These are phyloP conservation scores for Alloscopus bannaensis DNA, from an alignment of 2,888 invertebrate genomes.

Conservation along the genomic window DNA sequence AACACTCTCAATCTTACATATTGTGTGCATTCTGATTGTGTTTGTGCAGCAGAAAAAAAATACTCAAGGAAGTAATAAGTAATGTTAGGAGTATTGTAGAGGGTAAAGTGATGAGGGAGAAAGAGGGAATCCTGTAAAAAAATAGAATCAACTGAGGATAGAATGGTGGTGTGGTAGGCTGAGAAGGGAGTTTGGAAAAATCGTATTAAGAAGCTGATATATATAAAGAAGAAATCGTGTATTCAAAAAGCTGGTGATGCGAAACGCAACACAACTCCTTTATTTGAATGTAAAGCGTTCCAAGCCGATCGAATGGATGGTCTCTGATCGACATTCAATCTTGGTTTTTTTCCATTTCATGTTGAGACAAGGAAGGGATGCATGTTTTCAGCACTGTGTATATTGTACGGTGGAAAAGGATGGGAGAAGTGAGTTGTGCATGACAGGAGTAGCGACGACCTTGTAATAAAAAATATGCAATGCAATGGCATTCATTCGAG, in stretches of 20 bases:
- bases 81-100: slow-evolving; percentile 1
- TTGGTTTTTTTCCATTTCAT: too few species aligned
- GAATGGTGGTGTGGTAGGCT: slow-evolving; percentile 9
- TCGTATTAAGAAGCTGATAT: slow-evolving; percentile 46
- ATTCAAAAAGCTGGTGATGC: slow-evolving; percentile 15
- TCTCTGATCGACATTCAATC: too few species aligned
- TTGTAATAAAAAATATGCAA: too few species aligned
- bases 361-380: too few species aligned
- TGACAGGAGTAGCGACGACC: too few species aligned
- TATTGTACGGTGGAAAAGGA: too few species aligned
- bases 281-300: too few species aligned
- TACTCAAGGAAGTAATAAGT: slow-evolving; percentile 27
- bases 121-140: slow-evolving; percentile 24
- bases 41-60: slow-evolving; percentile 11
- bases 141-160: too few species aligned
- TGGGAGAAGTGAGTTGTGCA: too few species aligned
- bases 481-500: too few species aligned
- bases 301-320: too few species aligned
- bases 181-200: slow-evolving; percentile 52
- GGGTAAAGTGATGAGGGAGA: slow-evolving; percentile 37
- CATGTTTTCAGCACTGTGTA: too few species aligned
- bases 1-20: neutral
- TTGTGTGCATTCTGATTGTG: slow-evolving; percentile 14
- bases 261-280: slow-evolving; percentile 4
- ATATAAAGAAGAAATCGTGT: slow-evolving; percentile 19